phyloP scores from a whole-genome alignment of 2,797 vertebrate genomes.

The Perodicticus potto region DNA sequence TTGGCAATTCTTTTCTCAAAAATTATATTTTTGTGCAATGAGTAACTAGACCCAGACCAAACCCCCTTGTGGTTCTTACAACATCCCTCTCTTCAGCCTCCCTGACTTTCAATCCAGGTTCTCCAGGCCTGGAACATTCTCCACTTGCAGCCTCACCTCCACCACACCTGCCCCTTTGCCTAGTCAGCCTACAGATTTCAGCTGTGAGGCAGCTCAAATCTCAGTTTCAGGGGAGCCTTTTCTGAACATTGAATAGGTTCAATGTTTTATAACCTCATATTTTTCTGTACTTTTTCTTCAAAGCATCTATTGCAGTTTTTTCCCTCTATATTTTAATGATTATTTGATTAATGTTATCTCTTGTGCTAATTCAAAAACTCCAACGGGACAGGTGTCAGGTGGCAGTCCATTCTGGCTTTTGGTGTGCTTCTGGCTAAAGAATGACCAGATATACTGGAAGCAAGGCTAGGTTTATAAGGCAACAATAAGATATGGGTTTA shows the following conservation, averaged over 20 bases:
- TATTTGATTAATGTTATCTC: not conserved
- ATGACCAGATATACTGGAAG: too few relatives aligned
- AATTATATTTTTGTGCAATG: not conserved
- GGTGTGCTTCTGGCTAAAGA: too few relatives aligned
- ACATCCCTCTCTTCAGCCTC: not conserved
- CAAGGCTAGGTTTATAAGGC: too few relatives aligned
- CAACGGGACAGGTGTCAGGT: not conserved
- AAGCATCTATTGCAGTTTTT: not conserved
- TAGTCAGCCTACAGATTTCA: not conserved
- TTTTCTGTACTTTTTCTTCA: not conserved
- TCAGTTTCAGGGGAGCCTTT: not conserved
- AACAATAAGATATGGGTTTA: too few relatives aligned
- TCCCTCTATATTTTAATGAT: not conserved
- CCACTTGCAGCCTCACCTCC: not conserved
- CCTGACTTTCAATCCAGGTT: not conserved
- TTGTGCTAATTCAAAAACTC: not conserved
- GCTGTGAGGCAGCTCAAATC: not conserved
- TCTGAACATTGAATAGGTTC: not conserved
- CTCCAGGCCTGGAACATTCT: not conserved
- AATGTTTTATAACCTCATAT: not conserved
- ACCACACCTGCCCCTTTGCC: not conserved
- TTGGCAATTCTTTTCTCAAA: not conserved
- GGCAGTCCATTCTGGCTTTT: too few relatives aligned
- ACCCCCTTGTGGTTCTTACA: not conserved
- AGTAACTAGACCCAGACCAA: not conserved